Evolutionary conservation across 1,140 invertebrate genomes (phyloP).

Genomic region (Alviniconcha marisindica): DNA sequence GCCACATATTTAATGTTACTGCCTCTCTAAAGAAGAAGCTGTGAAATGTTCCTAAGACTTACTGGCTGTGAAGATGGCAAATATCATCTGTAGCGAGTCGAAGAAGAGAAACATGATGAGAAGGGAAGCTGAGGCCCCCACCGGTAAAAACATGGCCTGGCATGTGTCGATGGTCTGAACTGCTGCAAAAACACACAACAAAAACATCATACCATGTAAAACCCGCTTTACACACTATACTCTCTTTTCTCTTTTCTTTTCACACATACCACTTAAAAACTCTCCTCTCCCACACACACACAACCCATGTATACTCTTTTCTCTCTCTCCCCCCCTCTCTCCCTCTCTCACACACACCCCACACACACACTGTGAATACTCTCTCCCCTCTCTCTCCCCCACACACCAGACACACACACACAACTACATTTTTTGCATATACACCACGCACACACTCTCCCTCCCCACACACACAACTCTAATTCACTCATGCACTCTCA

Average conservation of each 20-base stretch:
- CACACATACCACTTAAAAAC: not conserved
- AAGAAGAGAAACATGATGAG: slow-evolving; percentile 99
- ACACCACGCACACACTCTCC: too few species aligned
- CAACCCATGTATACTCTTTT: too few species aligned
- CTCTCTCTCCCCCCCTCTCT: too few species aligned
- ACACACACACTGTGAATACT: too few species aligned
- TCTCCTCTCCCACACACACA: slow-evolving; percentile 27
- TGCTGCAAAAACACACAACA: slow-evolving; percentile 77
- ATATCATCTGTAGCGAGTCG: slow-evolving; percentile 97
- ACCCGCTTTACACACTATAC: slow-evolving; percentile 48
- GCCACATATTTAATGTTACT: too few species aligned
- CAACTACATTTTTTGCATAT: too few species aligned
- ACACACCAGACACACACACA: slow-evolving; percentile 18
- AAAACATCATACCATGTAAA: slow-evolving; percentile 51
- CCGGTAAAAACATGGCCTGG: slow-evolving; percentile 96
- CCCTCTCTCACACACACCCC: too few species aligned
- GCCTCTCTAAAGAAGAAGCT: too few species aligned
- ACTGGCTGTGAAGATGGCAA: slow-evolving; percentile 98
- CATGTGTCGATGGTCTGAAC: slow-evolving; percentile 96
- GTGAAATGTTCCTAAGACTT: too few species aligned
- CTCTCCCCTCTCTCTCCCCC: too few species aligned
- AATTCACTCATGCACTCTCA: too few species aligned
- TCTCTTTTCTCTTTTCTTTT: slow-evolving; percentile 39
- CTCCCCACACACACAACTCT: too few species aligned
- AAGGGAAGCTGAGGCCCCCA: slow-evolving; percentile 96